phyloP scores from a whole-genome alignment of 2,113 vertebrate species.

The Pterocles gutturalis region DNA sequence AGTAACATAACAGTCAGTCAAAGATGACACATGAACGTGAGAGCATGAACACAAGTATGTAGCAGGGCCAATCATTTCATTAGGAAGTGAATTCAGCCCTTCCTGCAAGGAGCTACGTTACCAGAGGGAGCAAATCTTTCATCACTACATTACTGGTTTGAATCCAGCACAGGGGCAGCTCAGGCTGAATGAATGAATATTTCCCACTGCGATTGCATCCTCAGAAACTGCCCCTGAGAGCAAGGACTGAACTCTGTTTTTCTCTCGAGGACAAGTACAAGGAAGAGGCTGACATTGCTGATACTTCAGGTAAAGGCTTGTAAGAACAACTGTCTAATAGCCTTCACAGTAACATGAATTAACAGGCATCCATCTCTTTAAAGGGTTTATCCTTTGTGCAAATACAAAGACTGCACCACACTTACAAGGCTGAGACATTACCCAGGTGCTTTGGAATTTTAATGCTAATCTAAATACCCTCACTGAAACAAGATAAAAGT shows the following conservation, averaged over 20 bases:
- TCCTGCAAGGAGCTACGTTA: not conserved
- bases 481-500: constrained; percentile 1
- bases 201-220: not conserved
- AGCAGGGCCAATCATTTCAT: not conserved
- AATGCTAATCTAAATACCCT: constrained; percentile 33
- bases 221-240: not conserved
- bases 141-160: not conserved
- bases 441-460: constrained; percentile 26
- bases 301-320: not conserved
- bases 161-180: not conserved
- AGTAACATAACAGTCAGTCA: not conserved
- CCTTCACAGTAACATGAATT: not conserved
- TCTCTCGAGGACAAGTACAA: not conserved
- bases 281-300: not conserved
- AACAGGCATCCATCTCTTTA: not conserved
- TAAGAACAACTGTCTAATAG: not conserved
- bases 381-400: not conserved
- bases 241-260: not conserved
- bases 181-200: not conserved
- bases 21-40: not conserved
- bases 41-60: not conserved
- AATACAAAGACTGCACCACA: not conserved
- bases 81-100: not conserved
- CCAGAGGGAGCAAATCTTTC: not conserved
- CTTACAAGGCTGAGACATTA: not conserved